Evolutionary conservation across 2,797 vertebrate species (phyloP).

Genomic region (Caiman crocodilus): DNA sequence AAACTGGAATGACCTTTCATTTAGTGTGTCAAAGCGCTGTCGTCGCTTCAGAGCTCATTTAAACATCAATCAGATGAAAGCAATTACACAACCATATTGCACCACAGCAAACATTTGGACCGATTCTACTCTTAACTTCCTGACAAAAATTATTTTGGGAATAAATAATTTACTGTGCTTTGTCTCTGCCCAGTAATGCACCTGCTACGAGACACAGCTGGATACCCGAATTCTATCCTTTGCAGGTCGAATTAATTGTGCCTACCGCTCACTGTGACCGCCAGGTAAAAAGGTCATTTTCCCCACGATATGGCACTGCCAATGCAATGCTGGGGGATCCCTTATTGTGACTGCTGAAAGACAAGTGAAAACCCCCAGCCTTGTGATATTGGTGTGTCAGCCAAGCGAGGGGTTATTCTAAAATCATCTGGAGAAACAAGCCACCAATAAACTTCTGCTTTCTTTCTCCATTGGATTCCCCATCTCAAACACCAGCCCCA

Average conservation of each 20-base stretch:
- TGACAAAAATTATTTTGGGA: background rate
- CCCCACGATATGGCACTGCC: background rate
- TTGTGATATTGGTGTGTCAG: background rate
- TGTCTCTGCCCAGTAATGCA: background rate
- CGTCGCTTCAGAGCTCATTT: too few relatives aligned
- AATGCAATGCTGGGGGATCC: background rate
- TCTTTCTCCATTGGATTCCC: constrained; percentile 5
- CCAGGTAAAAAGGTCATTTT: constrained; percentile 16
- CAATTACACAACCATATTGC: too few relatives aligned
- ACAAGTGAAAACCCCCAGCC: background rate
- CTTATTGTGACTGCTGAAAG: background rate
- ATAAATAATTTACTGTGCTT: constrained; percentile 8
- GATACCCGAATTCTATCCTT: constrained; percentile 1
- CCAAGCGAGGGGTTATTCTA: constrained; percentile 17
- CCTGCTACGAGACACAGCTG: background rate
- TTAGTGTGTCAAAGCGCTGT: background rate
- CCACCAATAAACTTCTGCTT: constrained; percentile 8
- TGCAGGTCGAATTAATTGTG: constrained; percentile 9
- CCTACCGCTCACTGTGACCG: background rate
- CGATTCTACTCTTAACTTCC: background rate
- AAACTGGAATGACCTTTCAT: rapidly evolving
- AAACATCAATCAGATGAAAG: too few relatives aligned
- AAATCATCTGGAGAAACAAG: constrained; percentile 52
- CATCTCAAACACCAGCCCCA: background rate
- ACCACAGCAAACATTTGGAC: background rate